A percentile compares a stretch with the other conserved stretches of the same genome.
Conservation (phyloP, 1,140 invertebrate species). For the Vanessa atalanta region DNA sequence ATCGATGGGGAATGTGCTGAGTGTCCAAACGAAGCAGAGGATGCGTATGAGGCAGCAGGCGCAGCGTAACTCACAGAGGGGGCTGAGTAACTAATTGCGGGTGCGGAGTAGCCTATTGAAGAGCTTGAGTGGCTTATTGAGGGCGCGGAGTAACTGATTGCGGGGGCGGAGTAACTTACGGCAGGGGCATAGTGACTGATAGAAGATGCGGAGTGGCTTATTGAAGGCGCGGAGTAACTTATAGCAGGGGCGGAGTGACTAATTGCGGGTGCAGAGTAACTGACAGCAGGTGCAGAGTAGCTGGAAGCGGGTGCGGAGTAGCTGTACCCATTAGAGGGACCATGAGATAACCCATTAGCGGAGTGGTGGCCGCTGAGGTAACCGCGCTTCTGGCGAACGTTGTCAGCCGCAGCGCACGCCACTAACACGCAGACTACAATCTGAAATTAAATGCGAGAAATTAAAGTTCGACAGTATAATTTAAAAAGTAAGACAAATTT, state of each 20-base stretch:
- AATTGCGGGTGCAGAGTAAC: conserved; percentile 19
- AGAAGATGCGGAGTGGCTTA: conserved; percentile 11
- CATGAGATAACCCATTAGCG: conserved; percentile 16
- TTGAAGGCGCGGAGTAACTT: not conserved
- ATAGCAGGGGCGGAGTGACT: not conserved
- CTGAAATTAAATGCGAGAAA: conserved; percentile 29
- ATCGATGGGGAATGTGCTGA: not conserved
- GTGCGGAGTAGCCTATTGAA: conserved; percentile 15
- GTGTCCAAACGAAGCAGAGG: too few species aligned
- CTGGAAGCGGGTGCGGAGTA: conserved; percentile 21
- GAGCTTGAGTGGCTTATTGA: not conserved
- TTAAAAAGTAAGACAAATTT: too few species aligned
- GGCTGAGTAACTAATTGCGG: not conserved
- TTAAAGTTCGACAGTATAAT: not conserved
- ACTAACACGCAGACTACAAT: conserved; percentile 39
- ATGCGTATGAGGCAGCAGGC: not conserved
- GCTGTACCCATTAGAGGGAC: conserved; percentile 34
- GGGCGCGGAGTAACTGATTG: conserved; percentile 20
- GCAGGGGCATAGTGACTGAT: not conserved
- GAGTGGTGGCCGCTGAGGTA: conserved; percentile 41
- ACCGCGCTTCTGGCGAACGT: conserved; percentile 47
- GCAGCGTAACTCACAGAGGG: conserved; percentile 25
- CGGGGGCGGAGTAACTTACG: conserved; percentile 28
- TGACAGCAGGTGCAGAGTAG: conserved; percentile 31
- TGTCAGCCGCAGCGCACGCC: conserved; percentile 35